A percentile compares a stretch with the other conserved stretches of the same genome.
Evolutionary conservation across 2,888 invertebrate species (phyloP).

Genomic region (Pheosia tremula): DNA sequence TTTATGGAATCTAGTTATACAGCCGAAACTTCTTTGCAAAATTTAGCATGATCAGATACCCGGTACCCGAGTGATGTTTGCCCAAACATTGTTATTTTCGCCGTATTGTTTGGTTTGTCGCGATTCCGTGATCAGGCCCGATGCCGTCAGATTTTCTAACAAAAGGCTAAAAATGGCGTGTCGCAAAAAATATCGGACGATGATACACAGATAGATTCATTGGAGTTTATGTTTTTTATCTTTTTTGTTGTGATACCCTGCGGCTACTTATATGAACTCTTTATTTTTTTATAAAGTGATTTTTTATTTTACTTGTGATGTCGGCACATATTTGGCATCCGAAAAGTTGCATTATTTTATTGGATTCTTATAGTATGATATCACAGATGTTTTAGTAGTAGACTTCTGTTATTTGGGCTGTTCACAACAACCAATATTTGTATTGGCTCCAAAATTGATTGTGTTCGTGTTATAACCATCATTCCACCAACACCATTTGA

Average conservation of each 20-base stretch:
- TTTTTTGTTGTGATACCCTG: conserved; percentile 24
- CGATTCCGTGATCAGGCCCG: conserved; percentile 62
- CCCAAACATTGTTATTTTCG: conserved; percentile 57
- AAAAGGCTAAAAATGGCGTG: conserved; percentile 39
- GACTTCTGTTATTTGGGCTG: too few species aligned
- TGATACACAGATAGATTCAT: conserved; percentile 27
- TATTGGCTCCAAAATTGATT: too few species aligned
- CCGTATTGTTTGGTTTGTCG: conserved; percentile 51
- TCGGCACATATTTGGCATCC: not conserved
- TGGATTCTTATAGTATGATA: too few species aligned
- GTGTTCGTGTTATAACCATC: too few species aligned
- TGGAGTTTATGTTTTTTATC: conserved; percentile 19
- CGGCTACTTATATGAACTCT: conserved; percentile 17
- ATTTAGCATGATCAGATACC: conserved; percentile 30
- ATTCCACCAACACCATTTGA: too few species aligned
- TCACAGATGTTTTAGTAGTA: too few species aligned
- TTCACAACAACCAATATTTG: too few species aligned
- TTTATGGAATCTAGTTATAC: conserved; percentile 13
- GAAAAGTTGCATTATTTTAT: not conserved
- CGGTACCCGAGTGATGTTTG: conserved; percentile 46
- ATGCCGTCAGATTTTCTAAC: conserved; percentile 65
- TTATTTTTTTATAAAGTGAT: not conserved
- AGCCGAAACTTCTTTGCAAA: conserved; percentile 9
- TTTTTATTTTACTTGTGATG: not conserved
- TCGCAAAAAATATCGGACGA: conserved; percentile 48